phyloP scores from a whole-genome alignment of 1,140 invertebrate species.

The Heliconius hermathena region DNA sequence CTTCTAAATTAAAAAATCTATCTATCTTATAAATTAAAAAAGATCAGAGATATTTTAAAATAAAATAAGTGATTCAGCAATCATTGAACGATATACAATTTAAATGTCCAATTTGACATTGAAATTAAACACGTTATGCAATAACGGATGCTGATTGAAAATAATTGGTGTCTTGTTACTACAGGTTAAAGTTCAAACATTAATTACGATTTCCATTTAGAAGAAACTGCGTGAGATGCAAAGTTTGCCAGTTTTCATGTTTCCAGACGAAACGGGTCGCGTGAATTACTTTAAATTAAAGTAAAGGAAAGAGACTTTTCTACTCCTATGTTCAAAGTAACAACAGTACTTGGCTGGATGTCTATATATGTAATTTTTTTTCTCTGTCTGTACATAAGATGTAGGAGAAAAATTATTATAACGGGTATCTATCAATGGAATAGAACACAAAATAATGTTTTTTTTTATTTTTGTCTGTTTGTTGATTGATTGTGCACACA shows the following conservation, averaged over 20 bases:
- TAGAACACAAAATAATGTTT: no score
- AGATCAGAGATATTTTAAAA: background rate
- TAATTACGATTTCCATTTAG: conserved; percentile 29
- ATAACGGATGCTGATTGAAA: conserved; percentile 18
- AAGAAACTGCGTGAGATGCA: conserved; percentile 28
- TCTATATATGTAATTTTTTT: no score
- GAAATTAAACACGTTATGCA: background rate
- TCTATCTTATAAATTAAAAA: no score
- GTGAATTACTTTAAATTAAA: conserved; percentile 40
- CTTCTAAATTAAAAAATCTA: no score
- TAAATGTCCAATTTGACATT: background rate
- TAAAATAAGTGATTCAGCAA: background rate
- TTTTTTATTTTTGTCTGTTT: no score
- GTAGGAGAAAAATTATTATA: no score
- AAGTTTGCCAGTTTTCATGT: conserved; percentile 49
- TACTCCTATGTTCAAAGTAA: conserved; percentile 23
- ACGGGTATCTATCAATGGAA: no score
- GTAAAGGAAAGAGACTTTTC: conserved; percentile 36
- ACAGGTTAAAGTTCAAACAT: conserved; percentile 32
- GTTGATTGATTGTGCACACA: no score
- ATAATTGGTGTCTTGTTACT: conserved; percentile 27
- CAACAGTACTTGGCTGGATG: conserved; percentile 2
- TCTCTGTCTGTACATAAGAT: no score
- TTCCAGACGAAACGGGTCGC: conserved; percentile 40
- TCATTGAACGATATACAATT: background rate